Conservation (phyloP, 2,797 vertebrate genomes). For the Poeciliopsis paucimaculata region DNA sequence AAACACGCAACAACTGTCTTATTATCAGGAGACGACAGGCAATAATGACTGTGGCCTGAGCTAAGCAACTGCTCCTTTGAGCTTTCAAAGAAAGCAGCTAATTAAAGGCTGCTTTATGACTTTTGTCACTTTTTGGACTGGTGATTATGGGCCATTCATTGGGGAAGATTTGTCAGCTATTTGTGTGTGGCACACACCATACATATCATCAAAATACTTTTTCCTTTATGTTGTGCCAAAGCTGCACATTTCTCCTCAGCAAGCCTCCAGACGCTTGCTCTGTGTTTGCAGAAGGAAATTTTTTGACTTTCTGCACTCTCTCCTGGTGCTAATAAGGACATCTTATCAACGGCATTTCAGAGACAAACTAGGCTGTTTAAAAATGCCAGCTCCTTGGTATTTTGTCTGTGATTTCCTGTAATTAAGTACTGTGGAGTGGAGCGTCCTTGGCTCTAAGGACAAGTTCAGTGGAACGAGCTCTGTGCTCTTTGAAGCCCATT, state of each 20-base stretch:
- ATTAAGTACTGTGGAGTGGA: slow-evolving; percentile 66
- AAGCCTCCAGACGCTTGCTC: slow-evolving; percentile 28
- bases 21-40: slow-evolving; percentile 71
- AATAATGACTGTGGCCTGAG: slow-evolving; percentile 67
- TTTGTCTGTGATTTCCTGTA: slow-evolving; percentile 71
- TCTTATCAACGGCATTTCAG: slow-evolving; percentile 65
- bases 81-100: slow-evolving; percentile 65
- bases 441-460: slow-evolving; percentile 74
- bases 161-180: slow-evolving; percentile 65
- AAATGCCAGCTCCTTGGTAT: slow-evolving; percentile 62
- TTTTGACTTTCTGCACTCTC: slow-evolving; percentile 56
- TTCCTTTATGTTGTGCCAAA: slow-evolving; percentile 47
- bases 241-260: slow-evolving; percentile 28
- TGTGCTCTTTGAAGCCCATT: slow-evolving; percentile 59
- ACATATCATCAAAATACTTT: slow-evolving; percentile 55
- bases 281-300: slow-evolving; percentile 66
- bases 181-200: slow-evolving; percentile 54
- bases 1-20: slow-evolving; percentile 66
- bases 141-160: slow-evolving; percentile 75
- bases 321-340: slow-evolving; percentile 60
- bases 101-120: slow-evolving; percentile 80
- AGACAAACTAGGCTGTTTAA: slow-evolving; percentile 66
- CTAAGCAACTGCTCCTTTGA: slow-evolving; percentile 61
- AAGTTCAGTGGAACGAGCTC: slow-evolving; percentile 55
- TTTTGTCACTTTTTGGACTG: slow-evolving; percentile 75